Percentiles rank a stretch among this genome's conserved stretches.
Conservation (phyloP, 2,797 vertebrate genomes). For the Otolemur crassicaudatus region DNA sequence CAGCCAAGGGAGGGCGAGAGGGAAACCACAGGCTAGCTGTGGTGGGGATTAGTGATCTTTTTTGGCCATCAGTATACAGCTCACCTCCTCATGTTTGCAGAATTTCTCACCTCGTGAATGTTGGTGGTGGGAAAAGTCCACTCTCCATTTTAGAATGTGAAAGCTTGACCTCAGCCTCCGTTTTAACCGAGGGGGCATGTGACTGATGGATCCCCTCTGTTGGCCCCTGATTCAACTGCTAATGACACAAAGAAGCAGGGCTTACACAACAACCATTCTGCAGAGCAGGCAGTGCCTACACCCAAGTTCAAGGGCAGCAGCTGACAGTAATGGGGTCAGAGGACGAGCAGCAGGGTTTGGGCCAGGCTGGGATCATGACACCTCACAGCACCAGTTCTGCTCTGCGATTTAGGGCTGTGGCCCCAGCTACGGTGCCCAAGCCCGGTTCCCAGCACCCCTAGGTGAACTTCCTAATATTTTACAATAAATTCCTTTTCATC, state of each 20-base stretch:
- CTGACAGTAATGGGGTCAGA: no score
- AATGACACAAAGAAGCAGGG: not conserved
- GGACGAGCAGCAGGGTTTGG: not conserved
- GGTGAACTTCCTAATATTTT: not conserved
- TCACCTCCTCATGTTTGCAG: not conserved
- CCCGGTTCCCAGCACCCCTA: not conserved
- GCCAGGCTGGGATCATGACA: not conserved
- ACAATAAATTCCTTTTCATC: not conserved
- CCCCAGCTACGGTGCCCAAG: not conserved
- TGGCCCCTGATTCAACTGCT: not conserved
- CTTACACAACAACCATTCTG: not conserved
- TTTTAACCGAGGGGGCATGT: not conserved
- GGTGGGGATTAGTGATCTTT: not conserved
- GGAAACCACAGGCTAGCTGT: not conserved
- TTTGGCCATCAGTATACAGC: not conserved
- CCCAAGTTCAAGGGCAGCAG: not conserved
- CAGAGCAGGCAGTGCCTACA: not conserved
- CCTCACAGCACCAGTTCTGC: not conserved
- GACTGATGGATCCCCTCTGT: fast-evolving
- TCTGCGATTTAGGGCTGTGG: not conserved
- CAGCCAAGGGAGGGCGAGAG: not conserved
- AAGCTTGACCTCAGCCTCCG: not conserved
- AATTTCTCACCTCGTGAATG: not conserved
- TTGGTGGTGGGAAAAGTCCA: not conserved
- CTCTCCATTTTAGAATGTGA: not conserved